These are phyloP conservation scores for Ridgeia piscesae DNA, from an alignment of 1,140 invertebrate genomes.

Conservation along the genomic window DNA sequence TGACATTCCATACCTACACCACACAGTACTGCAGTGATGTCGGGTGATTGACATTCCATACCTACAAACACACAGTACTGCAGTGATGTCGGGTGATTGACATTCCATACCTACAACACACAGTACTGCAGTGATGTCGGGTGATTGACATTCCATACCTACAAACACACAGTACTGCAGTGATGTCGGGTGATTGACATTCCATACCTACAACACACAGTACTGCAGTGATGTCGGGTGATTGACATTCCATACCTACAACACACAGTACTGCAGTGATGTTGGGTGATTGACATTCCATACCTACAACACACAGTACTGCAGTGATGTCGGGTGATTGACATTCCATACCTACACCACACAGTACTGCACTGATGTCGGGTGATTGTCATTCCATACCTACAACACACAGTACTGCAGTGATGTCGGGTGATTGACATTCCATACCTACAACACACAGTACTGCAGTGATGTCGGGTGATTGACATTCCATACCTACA, in stretches of 20 bases:
- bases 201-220: slow-evolving; percentile 70
- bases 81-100: slow-evolving; percentile 70
- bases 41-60: neutral
- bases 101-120: slow-evolving; percentile 73
- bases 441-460: no score
- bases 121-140: neutral
- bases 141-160: neutral
- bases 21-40: slow-evolving; percentile 13
- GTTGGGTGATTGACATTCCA: slow-evolving; percentile 77
- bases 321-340: no score
- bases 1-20: slow-evolving; percentile 75
- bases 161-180: slow-evolving; percentile 67
- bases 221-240: no score
- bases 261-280: slow-evolving; percentile 68
- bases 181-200: slow-evolving; percentile 68
- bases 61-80: slow-evolving; percentile 64
- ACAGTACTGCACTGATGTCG: neutral
- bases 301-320: slow-evolving; percentile 62
- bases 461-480: no score
- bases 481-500: no score
- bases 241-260: neutral
- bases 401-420: slow-evolving; percentile 49
- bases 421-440: neutral
- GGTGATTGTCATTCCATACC: slow-evolving; percentile 72
- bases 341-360: neutral